phyloP scores from a whole-genome alignment of 1,140 invertebrate genomes.

The Drosophila mauritiana region DNA sequence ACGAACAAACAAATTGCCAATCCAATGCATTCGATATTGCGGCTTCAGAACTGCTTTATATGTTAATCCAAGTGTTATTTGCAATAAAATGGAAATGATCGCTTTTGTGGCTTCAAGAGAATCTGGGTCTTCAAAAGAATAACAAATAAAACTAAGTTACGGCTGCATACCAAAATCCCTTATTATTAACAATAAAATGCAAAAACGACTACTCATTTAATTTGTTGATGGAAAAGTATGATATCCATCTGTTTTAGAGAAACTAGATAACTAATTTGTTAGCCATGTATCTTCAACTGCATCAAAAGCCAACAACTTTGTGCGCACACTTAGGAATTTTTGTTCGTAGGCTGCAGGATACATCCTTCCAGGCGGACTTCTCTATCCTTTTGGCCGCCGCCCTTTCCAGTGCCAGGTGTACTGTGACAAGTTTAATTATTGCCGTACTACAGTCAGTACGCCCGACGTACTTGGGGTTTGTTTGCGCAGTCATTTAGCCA shows the following conservation, averaged over 20 bases:
- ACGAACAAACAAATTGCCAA: slow-evolving; percentile 49
- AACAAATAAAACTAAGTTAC: not conserved
- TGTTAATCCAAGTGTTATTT: slow-evolving; percentile 58
- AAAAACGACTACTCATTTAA: no score
- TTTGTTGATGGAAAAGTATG: no score
- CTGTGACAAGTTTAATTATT: slow-evolving; percentile 73
- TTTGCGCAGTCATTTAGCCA: slow-evolving; percentile 77
- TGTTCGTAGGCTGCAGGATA: not conserved
- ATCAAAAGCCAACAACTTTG: not conserved
- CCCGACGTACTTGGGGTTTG: slow-evolving; percentile 41
- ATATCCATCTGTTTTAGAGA: no score
- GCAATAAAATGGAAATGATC: slow-evolving; percentile 31
- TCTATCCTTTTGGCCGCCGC: not conserved
- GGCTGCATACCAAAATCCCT: not conserved
- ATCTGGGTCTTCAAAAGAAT: not conserved
- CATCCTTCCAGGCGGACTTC: not conserved
- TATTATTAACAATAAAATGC: no score
- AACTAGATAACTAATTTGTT: no score
- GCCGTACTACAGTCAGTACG: slow-evolving; percentile 21
- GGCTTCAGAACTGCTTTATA: slow-evolving; percentile 50
- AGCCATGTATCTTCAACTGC: no score
- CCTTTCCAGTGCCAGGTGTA: slow-evolving; percentile 7
- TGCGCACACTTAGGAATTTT: not conserved
- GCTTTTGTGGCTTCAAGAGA: not conserved
- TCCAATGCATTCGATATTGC: slow-evolving; percentile 14